phyloP scores from a whole-genome alignment of 2,113 vertebrate genomes.

The Morphnarchus princeps region DNA sequence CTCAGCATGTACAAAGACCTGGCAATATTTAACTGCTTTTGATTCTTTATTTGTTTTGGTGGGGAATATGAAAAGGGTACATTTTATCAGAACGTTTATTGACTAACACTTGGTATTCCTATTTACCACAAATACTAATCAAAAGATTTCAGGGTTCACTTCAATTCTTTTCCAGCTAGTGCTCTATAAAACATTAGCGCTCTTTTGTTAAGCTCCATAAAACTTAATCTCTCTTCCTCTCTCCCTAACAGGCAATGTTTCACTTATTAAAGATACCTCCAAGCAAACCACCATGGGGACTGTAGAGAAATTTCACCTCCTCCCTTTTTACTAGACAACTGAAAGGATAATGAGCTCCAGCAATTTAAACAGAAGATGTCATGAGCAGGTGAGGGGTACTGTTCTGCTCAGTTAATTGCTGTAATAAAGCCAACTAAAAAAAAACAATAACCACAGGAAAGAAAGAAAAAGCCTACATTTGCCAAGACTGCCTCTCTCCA shows the following conservation, averaged over 20 bases:
- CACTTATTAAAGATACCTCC: background rate
- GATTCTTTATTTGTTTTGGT: background rate
- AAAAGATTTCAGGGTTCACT: background rate
- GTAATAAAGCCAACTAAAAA: background rate
- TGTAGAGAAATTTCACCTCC: background rate
- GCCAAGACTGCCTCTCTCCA: background rate
- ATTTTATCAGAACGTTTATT: background rate
- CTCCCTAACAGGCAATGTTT: background rate
- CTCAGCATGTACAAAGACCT: background rate
- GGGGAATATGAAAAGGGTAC: background rate
- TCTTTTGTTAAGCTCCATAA: background rate
- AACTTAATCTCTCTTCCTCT: background rate
- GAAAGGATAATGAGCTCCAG: background rate
- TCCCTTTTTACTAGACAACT: background rate
- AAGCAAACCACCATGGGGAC: background rate
- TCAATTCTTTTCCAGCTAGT: background rate
- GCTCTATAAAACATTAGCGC: background rate
- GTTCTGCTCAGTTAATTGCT: background rate
- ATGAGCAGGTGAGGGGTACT: background rate
- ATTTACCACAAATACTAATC: background rate
- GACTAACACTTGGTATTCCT: background rate
- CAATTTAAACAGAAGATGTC: background rate
- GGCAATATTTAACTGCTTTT: background rate
- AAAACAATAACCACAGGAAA: background rate
- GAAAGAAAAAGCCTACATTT: background rate